Base-by-base conservation (phyloP, 2,113 vertebrate genomes). In the Seriola aureovittata region DNA sequence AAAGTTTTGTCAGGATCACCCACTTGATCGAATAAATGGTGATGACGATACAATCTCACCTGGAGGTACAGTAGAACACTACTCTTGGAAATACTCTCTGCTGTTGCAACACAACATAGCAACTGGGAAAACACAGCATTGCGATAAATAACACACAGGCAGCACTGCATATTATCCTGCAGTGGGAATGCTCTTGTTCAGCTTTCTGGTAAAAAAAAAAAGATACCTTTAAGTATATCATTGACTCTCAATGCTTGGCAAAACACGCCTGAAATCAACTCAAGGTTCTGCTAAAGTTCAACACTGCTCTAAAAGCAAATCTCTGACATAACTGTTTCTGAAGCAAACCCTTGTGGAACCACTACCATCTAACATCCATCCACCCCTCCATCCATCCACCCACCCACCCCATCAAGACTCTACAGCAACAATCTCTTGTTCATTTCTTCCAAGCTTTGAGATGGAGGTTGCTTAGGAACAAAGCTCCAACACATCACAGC, bases 381-480 rank as follows among this genome's bases (percentile, higher is more conserved):
- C 72, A 16, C 11, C 46, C 38, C 38, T 52, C 50, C 65, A 46
- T 62, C 78, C 72, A 16, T 76, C 50, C 57, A 38, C 40, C 68
- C 68, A 58, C 48, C 76, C 78, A 67, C 46, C 59, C 57, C 44
- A 63, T 73, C 66, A 42, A 65, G 38, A 71, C 54, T 16, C 68
- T 60, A n/a, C 54, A 58, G 73, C 66, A 32, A 14, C 71, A 81
- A 50, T 78, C 57, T 68, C 83, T 54, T 17, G 38, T 62, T 81
- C 40, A 73, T 87, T 71, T 78, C 52, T 75, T 77, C 70, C 62
- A 29, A 81, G 76, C 82, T 74, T 73, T 73, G 32, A 90, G 73
- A 54, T 78, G 63, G 48, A 79, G 86, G 91, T 92, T 92, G 87
- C 91, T 90, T 86, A 78, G 86, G 84, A 90, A 90, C 89, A 88